phyloP scores from a whole-genome alignment of 1,140 invertebrate genomes.

The Apolygus lucorum region DNA sequence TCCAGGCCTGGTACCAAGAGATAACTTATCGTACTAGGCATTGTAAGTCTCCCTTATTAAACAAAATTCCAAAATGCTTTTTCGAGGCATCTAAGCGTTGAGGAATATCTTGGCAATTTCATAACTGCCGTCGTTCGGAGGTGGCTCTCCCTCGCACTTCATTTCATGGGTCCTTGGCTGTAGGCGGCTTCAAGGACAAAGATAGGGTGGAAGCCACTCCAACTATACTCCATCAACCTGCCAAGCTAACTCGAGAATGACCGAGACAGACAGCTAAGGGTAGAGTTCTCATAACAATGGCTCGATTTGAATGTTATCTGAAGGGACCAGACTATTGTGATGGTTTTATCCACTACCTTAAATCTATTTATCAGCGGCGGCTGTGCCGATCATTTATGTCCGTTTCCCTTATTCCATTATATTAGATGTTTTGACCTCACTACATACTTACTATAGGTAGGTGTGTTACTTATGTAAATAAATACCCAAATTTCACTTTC shows the following conservation, averaged over 20 bases:
- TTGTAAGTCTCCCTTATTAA: too few species aligned
- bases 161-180: neutral
- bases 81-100: too few species aligned
- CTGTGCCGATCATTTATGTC: neutral
- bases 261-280: slow-evolving; percentile 14
- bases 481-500: too few species aligned
- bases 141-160: too few species aligned
- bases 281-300: slow-evolving; percentile 14
- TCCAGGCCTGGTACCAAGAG: too few species aligned
- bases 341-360: neutral
- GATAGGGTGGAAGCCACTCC: neutral
- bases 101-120: too few species aligned
- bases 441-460: too few species aligned
- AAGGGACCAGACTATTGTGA: neutral
- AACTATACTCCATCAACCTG: slow-evolving; percentile 11
- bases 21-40: too few species aligned
- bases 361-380: slow-evolving; percentile 9
- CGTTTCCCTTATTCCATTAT: neutral
- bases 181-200: neutral
- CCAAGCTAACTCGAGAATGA: slow-evolving; percentile 1
- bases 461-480: too few species aligned
- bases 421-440: too few species aligned
- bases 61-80: too few species aligned
- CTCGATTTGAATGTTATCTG: slow-evolving; percentile 8
- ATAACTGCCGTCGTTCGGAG: too few species aligned